Evolutionary conservation across 2,888 invertebrate genomes (phyloP).

Genomic region (Tanytarsus gracilentus): DNA sequence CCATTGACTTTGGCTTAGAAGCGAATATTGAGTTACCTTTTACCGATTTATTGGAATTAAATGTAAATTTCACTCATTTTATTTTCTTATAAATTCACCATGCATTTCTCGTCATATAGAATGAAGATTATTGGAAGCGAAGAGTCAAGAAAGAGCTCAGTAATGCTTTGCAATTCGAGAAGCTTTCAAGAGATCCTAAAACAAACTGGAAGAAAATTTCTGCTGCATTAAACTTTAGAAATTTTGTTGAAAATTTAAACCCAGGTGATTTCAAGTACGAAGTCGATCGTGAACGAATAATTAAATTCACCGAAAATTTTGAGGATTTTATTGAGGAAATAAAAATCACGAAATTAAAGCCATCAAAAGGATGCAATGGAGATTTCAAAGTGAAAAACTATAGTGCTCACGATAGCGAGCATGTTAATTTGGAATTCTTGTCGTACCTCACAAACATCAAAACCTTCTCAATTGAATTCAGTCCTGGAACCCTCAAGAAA

Average conservation of each 20-base stretch:
- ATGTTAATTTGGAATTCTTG: constrained; percentile 9
- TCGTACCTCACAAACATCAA: neutral
- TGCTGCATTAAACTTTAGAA: neutral
- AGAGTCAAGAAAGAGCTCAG: neutral
- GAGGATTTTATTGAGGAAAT: neutral
- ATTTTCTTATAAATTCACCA: neutral
- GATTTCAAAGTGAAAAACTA: neutral
- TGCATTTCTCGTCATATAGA: neutral
- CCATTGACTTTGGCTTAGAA: no score
- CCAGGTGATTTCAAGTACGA: neutral
- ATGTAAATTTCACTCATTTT: neutral
- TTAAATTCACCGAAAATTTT: neutral
- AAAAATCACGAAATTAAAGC: neutral
- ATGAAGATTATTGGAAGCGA: constrained; percentile 1
- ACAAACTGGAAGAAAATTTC: neutral
- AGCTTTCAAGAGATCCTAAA: neutral
- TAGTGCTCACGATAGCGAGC: neutral
- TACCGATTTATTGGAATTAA: no score
- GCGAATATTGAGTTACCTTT: no score
- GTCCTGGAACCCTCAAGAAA: neutral
- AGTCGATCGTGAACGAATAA: no score
- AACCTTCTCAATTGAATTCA: constrained; percentile 16
- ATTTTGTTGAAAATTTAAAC: neutral
- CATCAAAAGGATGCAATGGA: neutral
- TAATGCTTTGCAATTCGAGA: neutral